Evolutionary conservation across 2,888 invertebrate genomes (phyloP).

Genomic region (Ceramica pisi): DNA sequence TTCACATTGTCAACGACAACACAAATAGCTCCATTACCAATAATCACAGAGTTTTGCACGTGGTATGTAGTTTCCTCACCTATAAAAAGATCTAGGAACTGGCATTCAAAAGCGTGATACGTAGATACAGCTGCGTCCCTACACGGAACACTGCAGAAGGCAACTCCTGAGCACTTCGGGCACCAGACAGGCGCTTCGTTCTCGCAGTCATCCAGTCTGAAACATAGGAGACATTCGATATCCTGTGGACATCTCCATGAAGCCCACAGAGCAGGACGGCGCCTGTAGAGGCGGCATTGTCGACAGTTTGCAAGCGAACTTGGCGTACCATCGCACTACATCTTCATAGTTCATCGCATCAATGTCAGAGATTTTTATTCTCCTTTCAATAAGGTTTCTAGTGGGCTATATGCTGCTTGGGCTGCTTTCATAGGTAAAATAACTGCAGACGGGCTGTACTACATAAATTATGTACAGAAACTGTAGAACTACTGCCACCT

Average conservation of each 20-base stretch:
- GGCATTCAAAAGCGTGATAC: constrained; percentile 95
- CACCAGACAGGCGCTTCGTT: constrained; percentile 93
- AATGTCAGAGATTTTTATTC: too few species aligned
- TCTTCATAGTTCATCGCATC: too few species aligned
- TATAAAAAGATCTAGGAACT: constrained; percentile 93
- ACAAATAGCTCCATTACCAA: too few species aligned
- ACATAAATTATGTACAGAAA: background rate
- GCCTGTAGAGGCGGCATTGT: background rate
- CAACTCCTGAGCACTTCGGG: constrained; percentile 93
- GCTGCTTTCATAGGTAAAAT: too few species aligned
- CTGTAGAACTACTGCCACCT: background rate
- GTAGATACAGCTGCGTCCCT: constrained; percentile 91
- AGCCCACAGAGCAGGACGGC: background rate
- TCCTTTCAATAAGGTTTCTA: too few species aligned
- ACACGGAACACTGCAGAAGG: constrained; percentile 93
- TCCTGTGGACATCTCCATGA: background rate
- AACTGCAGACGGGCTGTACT: too few species aligned
- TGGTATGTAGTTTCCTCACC: constrained; percentile 83
- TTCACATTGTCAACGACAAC: background rate
- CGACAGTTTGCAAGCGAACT: too few species aligned
- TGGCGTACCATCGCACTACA: too few species aligned
- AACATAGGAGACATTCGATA: constrained; percentile 9
- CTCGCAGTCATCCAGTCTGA: constrained; percentile 77
- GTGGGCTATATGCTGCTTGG: too few species aligned
- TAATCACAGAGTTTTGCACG: background rate